Base-by-base conservation (phyloP, 2,797 vertebrate species). In the Lepidocolaptes lacrymiger region DNA sequence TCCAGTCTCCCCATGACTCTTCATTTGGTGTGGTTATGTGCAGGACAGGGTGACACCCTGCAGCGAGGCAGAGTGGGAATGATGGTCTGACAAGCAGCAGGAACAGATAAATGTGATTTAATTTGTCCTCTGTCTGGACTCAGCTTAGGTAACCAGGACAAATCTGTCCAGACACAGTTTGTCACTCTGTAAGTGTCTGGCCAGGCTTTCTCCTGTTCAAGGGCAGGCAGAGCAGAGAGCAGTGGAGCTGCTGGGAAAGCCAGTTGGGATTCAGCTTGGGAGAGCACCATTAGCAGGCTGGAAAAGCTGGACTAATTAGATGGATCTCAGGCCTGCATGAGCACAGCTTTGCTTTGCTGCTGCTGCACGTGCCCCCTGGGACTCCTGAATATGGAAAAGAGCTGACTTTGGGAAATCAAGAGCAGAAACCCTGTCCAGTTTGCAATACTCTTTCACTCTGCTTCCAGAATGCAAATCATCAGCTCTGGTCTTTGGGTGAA, bases 81-180 rank as follows among this genome's bases (percentile, higher is more conserved):
- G 75, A 88, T 88, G 68, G 36, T 36, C 36, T 46, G 85, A 85
- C 75, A 83, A 82, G 55, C 46, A 68, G 51, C 23, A 73, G 54
- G 92, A 83, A 37, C 55, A 85, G 72, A 85, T 55, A 77, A 91
- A 93, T 88, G 44, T 62, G 68, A 76, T 76, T 54, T 80, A 69
- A 88, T 82, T 91, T 96, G 55, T 91, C 82, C 82, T 94, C 79
- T 93, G 52, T 39, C 73, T 72, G 62, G 69, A 67, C 64, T 93
- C 61, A 69, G 2, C 55, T 80, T 58, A 36, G 69, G 56, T 74
- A 83, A 91, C 69, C 69, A 84, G 58, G 73, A 85, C 58, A 80
- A 80, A 90, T 85, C 54, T 26, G 61, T 17, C 44, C 79, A 83
- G 79, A 69, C 56, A 69, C 55, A 52, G 52, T 88, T 79, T 88